Base-by-base conservation (phyloP, 2,113 vertebrate genomes). In the Malurus alboscapulatus region DNA sequence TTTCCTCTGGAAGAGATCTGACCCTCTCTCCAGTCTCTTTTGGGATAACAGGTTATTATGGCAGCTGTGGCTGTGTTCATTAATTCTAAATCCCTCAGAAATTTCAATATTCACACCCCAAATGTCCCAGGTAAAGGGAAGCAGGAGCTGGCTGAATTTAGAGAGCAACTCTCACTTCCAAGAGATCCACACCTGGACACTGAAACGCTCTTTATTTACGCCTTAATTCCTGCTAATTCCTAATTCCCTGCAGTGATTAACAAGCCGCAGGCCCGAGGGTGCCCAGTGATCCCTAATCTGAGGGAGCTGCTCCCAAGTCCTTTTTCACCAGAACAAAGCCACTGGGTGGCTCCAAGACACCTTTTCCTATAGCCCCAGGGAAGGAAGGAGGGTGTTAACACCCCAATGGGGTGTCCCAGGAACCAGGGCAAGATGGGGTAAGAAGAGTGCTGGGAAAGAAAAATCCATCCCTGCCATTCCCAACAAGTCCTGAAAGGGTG, bases 51-150 rank as follows among this genome's bases (percentile, higher is more conserved):
- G 62, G 7, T 51, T 32, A 19, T 10, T 38, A 10, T 2, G 14
- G 76, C 24, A 58, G 32, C 45, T 14, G 4, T 4, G 16, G 30
- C 11, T 5, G 21, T 3, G 21, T 4, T 55, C 38, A 10, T 27
- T 17, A 42, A 54, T n/a, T 7, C 42, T 44, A 29, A 66, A 63
- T 2, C 8, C 12, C 14, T 32, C 0, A 32, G 18, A 24, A 88
- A 71, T 32, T 17, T 16, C 10, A 16, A 40, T 4, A 57, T 1
- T 29, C 7, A 13, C 0, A 45, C 6, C 57, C 20, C 24, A 4
- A 9, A 53, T 18, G n/a, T 34, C 50, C 48, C 38, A 83, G 63
- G 40, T 40, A 36, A 79, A 82, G 42, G 54, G n/a, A 50, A 58
- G 26, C 2, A 22, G 42, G 50, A 15, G 22, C 40, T 58, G 67